phyloP scores from a whole-genome alignment of 2,113 vertebrate species.

The Brachyhypopomus occidentalis region DNA sequence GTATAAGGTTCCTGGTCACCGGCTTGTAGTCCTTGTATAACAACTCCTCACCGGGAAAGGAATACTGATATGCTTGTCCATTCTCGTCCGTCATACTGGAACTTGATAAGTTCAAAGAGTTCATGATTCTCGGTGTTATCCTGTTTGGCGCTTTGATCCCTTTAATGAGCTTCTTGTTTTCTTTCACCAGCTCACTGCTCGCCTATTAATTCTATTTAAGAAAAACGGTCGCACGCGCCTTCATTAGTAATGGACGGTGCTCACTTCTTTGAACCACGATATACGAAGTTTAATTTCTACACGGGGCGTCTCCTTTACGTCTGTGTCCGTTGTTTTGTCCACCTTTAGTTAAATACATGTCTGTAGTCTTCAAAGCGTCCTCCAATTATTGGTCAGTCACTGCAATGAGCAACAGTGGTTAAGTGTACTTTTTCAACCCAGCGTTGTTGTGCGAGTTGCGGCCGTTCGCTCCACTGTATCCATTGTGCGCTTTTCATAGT shows the following conservation, averaged over 20 bases:
- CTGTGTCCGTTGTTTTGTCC: no score
- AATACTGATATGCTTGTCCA: conserved; percentile 59
- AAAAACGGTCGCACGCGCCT: background rate
- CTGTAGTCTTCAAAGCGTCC: background rate
- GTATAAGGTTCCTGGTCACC: conserved; percentile 69
- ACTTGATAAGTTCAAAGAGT: conserved; percentile 56
- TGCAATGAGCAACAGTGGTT: background rate
- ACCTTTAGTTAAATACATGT: background rate
- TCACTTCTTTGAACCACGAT: background rate
- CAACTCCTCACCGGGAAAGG: conserved; percentile 60
- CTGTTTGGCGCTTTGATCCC: background rate
- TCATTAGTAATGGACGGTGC: background rate
- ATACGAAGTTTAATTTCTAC: background rate
- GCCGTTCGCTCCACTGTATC: background rate
- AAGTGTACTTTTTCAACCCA: no score
- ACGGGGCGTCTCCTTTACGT: background rate
- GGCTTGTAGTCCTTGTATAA: conserved; percentile 77
- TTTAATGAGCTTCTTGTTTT: background rate
- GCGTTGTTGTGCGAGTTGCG: no score
- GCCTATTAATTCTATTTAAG: no score
- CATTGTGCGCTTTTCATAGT: conserved; percentile 53
- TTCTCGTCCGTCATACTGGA: conserved; percentile 55
- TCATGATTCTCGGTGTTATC: conserved; percentile 49
- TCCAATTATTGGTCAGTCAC: background rate
- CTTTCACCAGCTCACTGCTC: background rate